Evolutionary conservation across 1,140 invertebrate genomes (phyloP), one percentile per base, ranked within the genome.

Genomic region (Drosophila pectinifera): DNA sequence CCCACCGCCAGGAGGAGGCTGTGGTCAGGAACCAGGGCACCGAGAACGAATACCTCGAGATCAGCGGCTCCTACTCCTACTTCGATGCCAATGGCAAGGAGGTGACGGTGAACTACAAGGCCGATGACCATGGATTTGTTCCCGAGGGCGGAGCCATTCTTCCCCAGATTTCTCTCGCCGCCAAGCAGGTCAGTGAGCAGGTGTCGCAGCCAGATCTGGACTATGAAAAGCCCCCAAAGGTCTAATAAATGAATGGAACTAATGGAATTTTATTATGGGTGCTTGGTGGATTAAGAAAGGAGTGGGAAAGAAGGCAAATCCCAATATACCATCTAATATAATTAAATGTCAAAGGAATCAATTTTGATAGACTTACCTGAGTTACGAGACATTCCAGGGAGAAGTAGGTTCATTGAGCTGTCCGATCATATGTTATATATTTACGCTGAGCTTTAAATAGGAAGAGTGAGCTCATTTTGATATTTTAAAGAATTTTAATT

Each of bases 41-140:
- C 0, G 70, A 92, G 8, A 41, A 91, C 31, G 78, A 83, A 8
- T 78, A 81, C 38, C 64, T 92, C 0, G 90, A 88, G 57, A 77
- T 92, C 22, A 92, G 28, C 38, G 91, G 91, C 48, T 73, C 75
- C 18, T 92, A 92, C 49, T 82, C 86, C 6, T 92, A 90, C 45
- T 64, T 85, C 18, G 91, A 92, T 80, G 72, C 67, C 20, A 82
- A 85, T 31, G 91, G 91, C 41, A 70, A 89, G 54, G 86, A 91
- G 42, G 65, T 90, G 0, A 79, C 80, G 6, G 91, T 92, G 7
- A 73, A 73, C 16, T 92, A 92, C 57, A 92, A 84, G 63, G 91
- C 91, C 49, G 85, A 88, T 53, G 70, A 92, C 54, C 70, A 74
- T n/a, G 91, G 91, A 10, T 92, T 92, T 39, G 88, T 92, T 7